Evolutionary conservation across 2,888 invertebrate species (phyloP), one percentile per base, ranked within the genome.

Genomic region (Eristalis pertinax): DNA sequence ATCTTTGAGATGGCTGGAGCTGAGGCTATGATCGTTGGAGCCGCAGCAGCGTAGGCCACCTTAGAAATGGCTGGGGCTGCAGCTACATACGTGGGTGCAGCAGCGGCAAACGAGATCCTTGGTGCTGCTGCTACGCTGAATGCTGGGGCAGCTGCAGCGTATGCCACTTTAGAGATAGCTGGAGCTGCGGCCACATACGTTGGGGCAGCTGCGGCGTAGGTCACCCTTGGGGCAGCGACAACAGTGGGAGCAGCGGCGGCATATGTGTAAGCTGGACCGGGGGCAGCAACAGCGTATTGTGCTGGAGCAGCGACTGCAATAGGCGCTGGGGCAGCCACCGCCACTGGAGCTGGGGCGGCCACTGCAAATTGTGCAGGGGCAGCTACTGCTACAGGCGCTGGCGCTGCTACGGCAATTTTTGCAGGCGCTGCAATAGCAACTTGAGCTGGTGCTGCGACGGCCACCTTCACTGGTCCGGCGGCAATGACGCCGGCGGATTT

Each of bases 401-500:
- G 89, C 0, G 89, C 78, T 15, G 90, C 89, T 63, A 74, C 84
- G 56, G 89, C 88, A 67, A 74, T 58, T 43, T 78, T 77, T 7
- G 78, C 80, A 11, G 88, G 86, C 15, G 84, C 79, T 22, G 83
- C 86, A 2, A 72, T 19, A 22, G 60, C 70, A 7, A 84, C 64
- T 1, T 41, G 67, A 2, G 56, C 65, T 19, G 74, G 68, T n/a
- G 86, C 77, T 43, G 88, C 88, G 13, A 79, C 79, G 3, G 84
- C 83, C 13, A 82, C 88, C 15, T 74, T 62, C 0, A 83, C 26
- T 63, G 88, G 77, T 35, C 87, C 87, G 26, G 88, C 94, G 8
- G 50, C 38, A 38, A 85, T 88, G 7, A 89, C 88, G 15, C 88
- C 90, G 4, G 91, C 91, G 24, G 90, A 87, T 91, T 94, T 95